Base-by-base conservation (phyloP, 2,113 vertebrate species). In the Archilochus colubris region DNA sequence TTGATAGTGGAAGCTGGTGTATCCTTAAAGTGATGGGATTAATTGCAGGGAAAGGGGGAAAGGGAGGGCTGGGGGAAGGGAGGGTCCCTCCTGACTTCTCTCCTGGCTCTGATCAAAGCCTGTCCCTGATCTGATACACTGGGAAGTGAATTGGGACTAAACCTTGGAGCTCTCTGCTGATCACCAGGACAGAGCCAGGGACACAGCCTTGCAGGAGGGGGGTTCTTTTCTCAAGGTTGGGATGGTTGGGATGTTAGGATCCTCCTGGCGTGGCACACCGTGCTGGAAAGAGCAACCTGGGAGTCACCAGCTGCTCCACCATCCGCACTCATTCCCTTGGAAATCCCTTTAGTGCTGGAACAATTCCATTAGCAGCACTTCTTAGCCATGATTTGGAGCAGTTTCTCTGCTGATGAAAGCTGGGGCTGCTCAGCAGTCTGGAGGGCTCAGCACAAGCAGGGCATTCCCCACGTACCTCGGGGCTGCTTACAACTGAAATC, bases 341-440 rank as follows among this genome's bases (percentile, higher is more conserved):
- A 91, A 94, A 96, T 97, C 93, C 78, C 85, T 88, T 96, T 86
- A 93, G 82, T 10, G 14, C 94, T 96, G 91, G 83, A 97, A 95
- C 88, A 96, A 85, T 97, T 96, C 93, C 91, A 78, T 96, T 95
- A 96, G 85, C 58, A 5, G 91, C 74, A 70, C 92, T 89, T 88
- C 75, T 91, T 55, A 28, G 89, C 20, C 64, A 2, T 70, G 64
- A 62, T 82, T 38, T 88, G 72, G 78, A 86, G 62, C 36, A 5
- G 46, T 67, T 90, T 86, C 92, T 94, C 86, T 50, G 59, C 75
- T 4, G 3, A 75, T 82, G 86, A 66, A 78, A 80, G 69, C 93
- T 4, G 5, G 83, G 38, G 58, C 88, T 28, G 0, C 0, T 1
- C 73, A 43, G 57, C 78, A 82, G 85, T 63, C 55, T 79, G 87